Percentiles rank a stretch among this genome's conserved stretches.
phyloP scores from a whole-genome alignment of 2,888 invertebrate genomes.

The Ochropleura plecta region DNA sequence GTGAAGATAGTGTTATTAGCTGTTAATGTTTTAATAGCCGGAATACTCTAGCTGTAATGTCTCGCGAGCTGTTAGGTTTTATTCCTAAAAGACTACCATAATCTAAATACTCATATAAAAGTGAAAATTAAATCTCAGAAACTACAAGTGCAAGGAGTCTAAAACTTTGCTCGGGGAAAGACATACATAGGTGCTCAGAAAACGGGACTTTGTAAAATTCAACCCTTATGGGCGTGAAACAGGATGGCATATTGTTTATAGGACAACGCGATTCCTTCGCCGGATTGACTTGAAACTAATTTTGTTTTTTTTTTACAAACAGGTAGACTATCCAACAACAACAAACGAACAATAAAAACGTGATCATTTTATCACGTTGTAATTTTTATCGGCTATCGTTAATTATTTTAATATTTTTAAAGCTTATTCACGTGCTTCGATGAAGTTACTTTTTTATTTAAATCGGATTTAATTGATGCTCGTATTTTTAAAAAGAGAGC shows the following conservation, averaged over 20 bases:
- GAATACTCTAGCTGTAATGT: conserved; percentile 29
- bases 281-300: too few relatives aligned
- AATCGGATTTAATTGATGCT: not conserved
- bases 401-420: conserved; percentile 13
- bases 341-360: too few relatives aligned
- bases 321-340: too few relatives aligned
- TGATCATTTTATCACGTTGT: not conserved
- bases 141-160: too few relatives aligned
- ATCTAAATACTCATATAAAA: not conserved
- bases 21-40: conserved; percentile 40
- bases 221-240: too few relatives aligned
- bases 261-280: too few relatives aligned
- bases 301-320: too few relatives aligned
- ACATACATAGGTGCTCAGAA: too few relatives aligned
- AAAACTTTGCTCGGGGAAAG: too few relatives aligned
- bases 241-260: too few relatives aligned
- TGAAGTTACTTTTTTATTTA: conserved; percentile 1
- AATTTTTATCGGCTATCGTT: not conserved
- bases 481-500: not conserved
- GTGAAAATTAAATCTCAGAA: too few relatives aligned
- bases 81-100: conserved; percentile 30
- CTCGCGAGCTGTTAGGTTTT: conserved; percentile 35
- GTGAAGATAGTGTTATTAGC: conserved; percentile 50
- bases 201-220: too few relatives aligned
- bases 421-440: conserved; percentile 5